Percentiles rank a stretch among this genome's conserved stretches.
Evolutionary conservation across 2,888 invertebrate species (phyloP).

Genomic region (Drosophila crucigera): DNA sequence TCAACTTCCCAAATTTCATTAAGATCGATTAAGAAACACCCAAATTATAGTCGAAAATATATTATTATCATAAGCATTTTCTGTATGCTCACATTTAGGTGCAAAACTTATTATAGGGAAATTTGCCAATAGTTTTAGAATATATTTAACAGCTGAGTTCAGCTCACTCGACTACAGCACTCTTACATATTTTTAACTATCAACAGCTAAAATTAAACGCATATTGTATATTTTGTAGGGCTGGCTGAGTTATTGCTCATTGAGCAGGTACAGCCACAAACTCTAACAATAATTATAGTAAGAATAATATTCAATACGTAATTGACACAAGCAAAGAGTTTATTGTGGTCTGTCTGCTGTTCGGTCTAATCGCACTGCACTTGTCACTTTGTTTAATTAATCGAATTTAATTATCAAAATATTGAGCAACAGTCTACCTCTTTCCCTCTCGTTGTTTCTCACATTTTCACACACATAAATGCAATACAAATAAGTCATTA

Average conservation of each 20-base stretch:
- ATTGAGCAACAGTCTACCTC: neutral
- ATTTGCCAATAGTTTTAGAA: too few relatives aligned
- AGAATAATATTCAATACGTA: neutral
- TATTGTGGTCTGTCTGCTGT: neutral
- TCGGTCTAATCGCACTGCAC: constrained; percentile 7
- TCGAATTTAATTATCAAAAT: constrained; percentile 11
- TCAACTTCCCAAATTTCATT: too few relatives aligned
- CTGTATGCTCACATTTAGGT: too few relatives aligned
- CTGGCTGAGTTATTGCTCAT: neutral
- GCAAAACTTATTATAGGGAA: too few relatives aligned
- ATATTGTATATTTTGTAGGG: neutral
- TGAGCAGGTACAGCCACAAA: neutral
- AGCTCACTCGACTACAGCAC: too few relatives aligned
- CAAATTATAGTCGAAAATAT: too few relatives aligned
- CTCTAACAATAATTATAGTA: neutral
- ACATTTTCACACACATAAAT: neutral
- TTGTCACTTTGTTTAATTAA: constrained; percentile 33
- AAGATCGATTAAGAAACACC: too few relatives aligned
- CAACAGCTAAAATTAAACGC: neutral
- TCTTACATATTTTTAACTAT: neutral
- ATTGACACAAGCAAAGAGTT: neutral
- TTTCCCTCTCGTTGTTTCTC: neutral
- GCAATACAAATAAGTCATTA: constrained; percentile 38
- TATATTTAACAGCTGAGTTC: too few relatives aligned
- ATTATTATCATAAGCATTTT: too few relatives aligned